A percentile compares a stretch with the other conserved stretches of the same genome.
phyloP scores from a whole-genome alignment of 2,888 invertebrate genomes.

The Tachina grossa region DNA sequence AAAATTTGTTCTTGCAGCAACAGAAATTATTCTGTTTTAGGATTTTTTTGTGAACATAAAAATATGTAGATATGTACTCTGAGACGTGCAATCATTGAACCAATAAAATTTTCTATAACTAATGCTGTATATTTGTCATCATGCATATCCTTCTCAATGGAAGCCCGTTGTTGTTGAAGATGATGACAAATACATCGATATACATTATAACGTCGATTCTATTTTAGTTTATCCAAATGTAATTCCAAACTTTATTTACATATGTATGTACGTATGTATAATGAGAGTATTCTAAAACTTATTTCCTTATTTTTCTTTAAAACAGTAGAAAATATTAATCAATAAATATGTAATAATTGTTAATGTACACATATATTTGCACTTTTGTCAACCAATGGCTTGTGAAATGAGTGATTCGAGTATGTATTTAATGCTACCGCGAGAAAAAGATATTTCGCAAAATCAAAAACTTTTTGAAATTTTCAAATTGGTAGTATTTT shows the following conservation, averaged over 20 bases:
- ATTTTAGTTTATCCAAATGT: background rate
- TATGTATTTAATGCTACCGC: too few species aligned
- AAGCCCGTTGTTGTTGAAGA: conserved; percentile 35
- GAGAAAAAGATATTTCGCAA: too few species aligned
- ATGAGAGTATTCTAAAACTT: background rate
- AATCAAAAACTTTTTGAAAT: too few species aligned
- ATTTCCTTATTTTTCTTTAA: background rate
- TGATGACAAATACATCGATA: too few species aligned
- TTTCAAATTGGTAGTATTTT: too few species aligned
- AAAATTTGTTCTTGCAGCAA: background rate
- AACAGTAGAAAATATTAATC: conserved; percentile 8
- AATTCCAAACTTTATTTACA: conserved; percentile 20
- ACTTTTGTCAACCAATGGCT: background rate
- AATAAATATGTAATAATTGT: background rate
- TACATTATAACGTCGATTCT: background rate
- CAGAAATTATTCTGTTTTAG: background rate
- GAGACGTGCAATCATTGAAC: background rate
- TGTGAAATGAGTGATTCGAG: background rate
- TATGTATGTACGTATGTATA: too few species aligned
- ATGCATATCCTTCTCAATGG: conserved; percentile 59
- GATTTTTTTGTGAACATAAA: too few species aligned
- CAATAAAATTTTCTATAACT: background rate
- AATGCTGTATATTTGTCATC: conserved; percentile 57
- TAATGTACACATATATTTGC: background rate
- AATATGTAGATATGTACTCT: background rate